Base-by-base conservation (phyloP, 2,797 vertebrate genomes). In the Presbytis comata region DNA sequence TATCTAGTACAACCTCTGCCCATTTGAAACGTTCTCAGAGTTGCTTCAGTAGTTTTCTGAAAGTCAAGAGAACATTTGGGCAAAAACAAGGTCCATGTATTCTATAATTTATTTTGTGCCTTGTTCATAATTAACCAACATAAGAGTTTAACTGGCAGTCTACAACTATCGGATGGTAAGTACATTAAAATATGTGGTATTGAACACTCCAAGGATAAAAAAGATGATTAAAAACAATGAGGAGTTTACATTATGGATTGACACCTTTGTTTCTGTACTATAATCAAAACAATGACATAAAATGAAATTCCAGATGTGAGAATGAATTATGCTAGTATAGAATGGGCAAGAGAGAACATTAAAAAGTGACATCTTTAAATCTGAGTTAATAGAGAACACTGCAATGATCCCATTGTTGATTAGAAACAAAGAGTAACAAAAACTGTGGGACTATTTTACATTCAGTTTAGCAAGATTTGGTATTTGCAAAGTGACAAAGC, bases 141-240 rank as follows among this genome's bases (percentile, higher is more conserved):
- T 67, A 91, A 88, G 41, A 64, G 13, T 44, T 64, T 39, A 83
- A 67, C 39, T 50, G 46, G 39, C 26, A 64, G 39, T 72, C 12
- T 28, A 8, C 44, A 39, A 85, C 41, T 91, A 53, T 19, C 46
- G 14, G 74, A 93, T 10, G 26, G 39, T 17, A 75, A 44, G 21
- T 53, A 46, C 4, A 30, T 91, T 84, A 21, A 64, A 76, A 64
- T 90, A 26, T n/a, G 21, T 17, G 36, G 7, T 13, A 57, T 3
- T 36, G 28, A 92, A 81, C 59, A 41, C 11, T 82, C 36, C 39
- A 70, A 87, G 33, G 28, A 93, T 88, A 67, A 74, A 72, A 72
- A 61, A 16, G 26, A 80, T 80, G 33, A 93, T 61, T 46, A 50
- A 93, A 93, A 95, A 92, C 8, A 95, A 94, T 79, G n/a, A 79